Base-by-base conservation (phyloP, 2,888 invertebrate species). In the Cloeon dipterum region DNA sequence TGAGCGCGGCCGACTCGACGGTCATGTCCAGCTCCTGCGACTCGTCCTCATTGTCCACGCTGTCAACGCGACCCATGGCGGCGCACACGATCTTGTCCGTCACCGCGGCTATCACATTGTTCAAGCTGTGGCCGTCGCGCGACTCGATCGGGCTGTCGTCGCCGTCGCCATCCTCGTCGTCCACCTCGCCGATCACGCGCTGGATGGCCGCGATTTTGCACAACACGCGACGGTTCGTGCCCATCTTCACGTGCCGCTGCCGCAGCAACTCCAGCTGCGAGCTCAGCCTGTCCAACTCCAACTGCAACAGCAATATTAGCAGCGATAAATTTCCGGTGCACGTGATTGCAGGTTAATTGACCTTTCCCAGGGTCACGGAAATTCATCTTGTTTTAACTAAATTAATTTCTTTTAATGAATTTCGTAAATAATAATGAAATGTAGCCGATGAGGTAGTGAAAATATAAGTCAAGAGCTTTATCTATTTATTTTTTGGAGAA, bases 191-290 rank as follows among this genome's bases (percentile, higher is more conserved):
- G n/a, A 29, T 29, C 7, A 16, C 29, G 7, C 29, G 29, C n/a
- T 29, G 29, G n/a, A 29, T 29, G 10, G 29, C 29, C n/a, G 29
- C 29, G n/a, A 29, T 29, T 14, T 29, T 29, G 29, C 29, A 29
- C n/a, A 29, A 16, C 16, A 29, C 7, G 5, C 29, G 29, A 29
- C 29, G 5, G 29, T 29, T 29, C n/a, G n/a, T n/a, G n/a, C 29
- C 29, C 13, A 14, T n/a, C n/a, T 16, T n/a, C n/a, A 29, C n/a
- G 29, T 29, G n/a, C 5, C n/a, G 5, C 7, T 29, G 13, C 14
- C 29, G 29, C 5, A 29, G 29, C 7, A n/a, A 14, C 29, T 29
- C 29, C n/a, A 29, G 29, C 16, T 29, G 29, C 14, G 5, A n/a
- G 14, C 29, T 14, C 5, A 29, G 16, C n/a, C 29, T n/a, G 5